Evolutionary conservation across 2,113 vertebrate genomes (phyloP).

Genomic region (Leptocoma aspasia): DNA sequence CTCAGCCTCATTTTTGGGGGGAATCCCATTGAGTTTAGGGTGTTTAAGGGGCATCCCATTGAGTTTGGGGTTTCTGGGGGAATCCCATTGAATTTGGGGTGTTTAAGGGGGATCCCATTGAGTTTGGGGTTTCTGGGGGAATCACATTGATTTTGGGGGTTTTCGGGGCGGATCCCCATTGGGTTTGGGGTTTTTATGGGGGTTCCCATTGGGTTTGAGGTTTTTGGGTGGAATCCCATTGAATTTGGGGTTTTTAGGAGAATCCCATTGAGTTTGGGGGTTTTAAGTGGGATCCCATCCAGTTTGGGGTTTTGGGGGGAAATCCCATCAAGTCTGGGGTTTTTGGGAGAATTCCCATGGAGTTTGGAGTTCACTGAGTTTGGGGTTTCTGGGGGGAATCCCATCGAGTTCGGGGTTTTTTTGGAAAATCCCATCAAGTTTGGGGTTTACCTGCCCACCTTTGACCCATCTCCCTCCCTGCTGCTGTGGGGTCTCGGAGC

Average conservation of each 20-base stretch:
- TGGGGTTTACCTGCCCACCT: not conserved
- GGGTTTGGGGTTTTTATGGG: fast-evolving
- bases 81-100: not conserved
- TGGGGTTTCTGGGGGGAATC: not conserved
- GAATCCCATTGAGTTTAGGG: not conserved
- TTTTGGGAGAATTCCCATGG: not conserved
- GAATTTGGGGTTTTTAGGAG: fast-evolving
- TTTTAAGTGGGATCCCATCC: not conserved
- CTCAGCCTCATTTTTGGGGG: not conserved
- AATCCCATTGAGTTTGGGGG: not conserved
- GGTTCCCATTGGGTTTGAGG: fast-evolving
- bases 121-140: not conserved
- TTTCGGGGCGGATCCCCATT: too few relatives aligned
- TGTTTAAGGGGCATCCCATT: not conserved
- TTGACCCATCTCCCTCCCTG: fast-evolving
- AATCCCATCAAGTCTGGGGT: fast-evolving
- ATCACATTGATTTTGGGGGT: not conserved
- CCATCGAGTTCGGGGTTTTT: not conserved
- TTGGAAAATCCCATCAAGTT: not conserved
- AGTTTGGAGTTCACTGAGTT: not conserved
- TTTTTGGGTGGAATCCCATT: too few relatives aligned
- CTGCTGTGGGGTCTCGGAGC: not conserved
- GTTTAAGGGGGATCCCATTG: too few relatives aligned
- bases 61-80: not conserved
- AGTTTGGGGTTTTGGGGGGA: not conserved